These are phyloP conservation scores for Flexamia atlantica DNA, from an alignment of 2,888 invertebrate genomes.

Conservation along the genomic window DNA sequence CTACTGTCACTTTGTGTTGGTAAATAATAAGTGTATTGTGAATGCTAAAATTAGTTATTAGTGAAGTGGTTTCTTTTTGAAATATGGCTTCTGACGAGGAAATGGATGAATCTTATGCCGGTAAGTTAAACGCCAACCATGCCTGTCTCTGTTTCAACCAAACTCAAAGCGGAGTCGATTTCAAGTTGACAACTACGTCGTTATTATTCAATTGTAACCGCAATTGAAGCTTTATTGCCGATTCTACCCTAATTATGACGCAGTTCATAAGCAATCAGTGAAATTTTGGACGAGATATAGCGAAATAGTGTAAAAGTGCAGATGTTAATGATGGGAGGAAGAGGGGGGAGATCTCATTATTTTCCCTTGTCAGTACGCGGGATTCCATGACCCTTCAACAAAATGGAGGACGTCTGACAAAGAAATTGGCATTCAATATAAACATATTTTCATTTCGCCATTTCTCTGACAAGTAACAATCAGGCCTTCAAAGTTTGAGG, in stretches of 20 bases:
- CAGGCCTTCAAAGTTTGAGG: neutral
- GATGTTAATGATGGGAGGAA: slow-evolving; percentile 24
- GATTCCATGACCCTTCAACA: slow-evolving; percentile 86
- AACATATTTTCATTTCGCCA: slow-evolving; percentile 47
- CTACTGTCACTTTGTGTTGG: slow-evolving; percentile 45
- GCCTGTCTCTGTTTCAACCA: slow-evolving; percentile 63
- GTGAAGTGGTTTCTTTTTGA: slow-evolving; percentile 22
- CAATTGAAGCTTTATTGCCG: neutral
- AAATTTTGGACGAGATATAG: no score
- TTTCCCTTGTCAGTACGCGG: slow-evolving; percentile 77
- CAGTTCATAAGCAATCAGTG: no score
- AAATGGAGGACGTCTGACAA: slow-evolving; percentile 88
- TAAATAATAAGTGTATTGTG: slow-evolving; percentile 4
- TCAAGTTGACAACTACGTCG: neutral
- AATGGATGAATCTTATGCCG: slow-evolving; percentile 91
- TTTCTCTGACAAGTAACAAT: neutral
- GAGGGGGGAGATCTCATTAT: slow-evolving; percentile 73
- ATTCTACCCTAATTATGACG: neutral
- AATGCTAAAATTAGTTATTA: neutral
- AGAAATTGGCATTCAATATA: slow-evolving; percentile 81
- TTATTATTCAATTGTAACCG: neutral
- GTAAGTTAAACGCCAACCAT: slow-evolving; percentile 78
- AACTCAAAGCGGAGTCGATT: slow-evolving; percentile 47
- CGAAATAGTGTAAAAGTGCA: neutral
- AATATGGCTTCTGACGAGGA: slow-evolving; percentile 92